Base-by-base conservation (phyloP, 2,113 vertebrate genomes). In the rat (Rattus norvegicus) region DNA sequence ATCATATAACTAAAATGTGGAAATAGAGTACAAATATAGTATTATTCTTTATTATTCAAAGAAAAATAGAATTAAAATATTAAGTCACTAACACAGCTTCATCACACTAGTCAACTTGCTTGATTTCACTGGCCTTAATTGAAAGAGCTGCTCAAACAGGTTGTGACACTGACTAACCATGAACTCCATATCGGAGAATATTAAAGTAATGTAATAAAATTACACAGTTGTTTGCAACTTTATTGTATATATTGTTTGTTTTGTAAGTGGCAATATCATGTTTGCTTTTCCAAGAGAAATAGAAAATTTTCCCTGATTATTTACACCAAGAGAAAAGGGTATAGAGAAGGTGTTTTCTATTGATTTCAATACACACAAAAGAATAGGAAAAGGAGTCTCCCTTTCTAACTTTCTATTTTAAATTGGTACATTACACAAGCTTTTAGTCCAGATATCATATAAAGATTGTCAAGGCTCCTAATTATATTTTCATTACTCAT, bases 401-500 rank as follows among this genome's bases (percentile, higher is more conserved):
- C 52, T 90, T 77, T 88, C 65, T 93, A 90, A 81, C 33, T 24
- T 70, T 20, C 54, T 13, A 39, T 83, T 83, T 59, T 84, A 52
- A 92, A 81, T 90, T 52, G 88, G 28, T 70, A 93, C 12, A 80
- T 9, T 92, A 2, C 7, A 54, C 7, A 26, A 76, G 6, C 1
- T 92, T 96, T 72, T 49, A 73, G 94, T 93, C 59, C 90, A 76
- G 47, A 92, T 12, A 84, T 67, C 5, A 72, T 43, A 16, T 39
- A 83, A 49, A 83, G 33, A 61, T 92, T 79, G 8, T 76, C 89
- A 90, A 20, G 28, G 70, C 11, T 85, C 7, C 30, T 85, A 90
- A 91, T 13, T 92, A 79, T 33, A 10, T 12, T 94, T 92, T 92
- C n/a, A 90, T 83, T 88, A 85, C 28, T 92, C 11, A 22, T 93